These are phyloP conservation scores for Anoura caudifer DNA, from an alignment of 2,113 vertebrate species.

Conservation along the genomic window DNA sequence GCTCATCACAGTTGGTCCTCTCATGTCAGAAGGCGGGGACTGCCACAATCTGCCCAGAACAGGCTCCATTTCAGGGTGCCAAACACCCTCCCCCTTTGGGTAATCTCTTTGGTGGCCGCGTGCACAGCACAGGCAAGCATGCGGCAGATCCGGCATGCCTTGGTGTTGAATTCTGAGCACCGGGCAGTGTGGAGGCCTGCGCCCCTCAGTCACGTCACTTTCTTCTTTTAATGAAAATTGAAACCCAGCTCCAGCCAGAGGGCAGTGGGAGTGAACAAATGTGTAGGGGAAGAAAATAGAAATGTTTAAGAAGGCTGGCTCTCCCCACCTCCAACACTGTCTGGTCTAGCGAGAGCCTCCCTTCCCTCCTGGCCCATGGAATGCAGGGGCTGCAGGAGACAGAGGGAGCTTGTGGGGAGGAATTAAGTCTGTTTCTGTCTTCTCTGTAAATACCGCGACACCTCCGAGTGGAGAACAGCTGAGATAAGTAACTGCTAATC, in stretches of 20 bases:
- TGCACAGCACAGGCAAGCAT: not conserved
- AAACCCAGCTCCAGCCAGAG: constrained; percentile 59
- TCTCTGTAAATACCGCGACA: constrained; percentile 81
- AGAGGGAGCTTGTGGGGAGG: constrained; percentile 60
- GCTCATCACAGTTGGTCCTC: not conserved
- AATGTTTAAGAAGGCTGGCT: not conserved
- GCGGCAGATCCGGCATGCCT: not conserved
- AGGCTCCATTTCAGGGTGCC: not conserved
- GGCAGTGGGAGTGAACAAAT: constrained; percentile 36
- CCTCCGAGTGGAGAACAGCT: constrained; percentile 79
- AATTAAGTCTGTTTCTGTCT: constrained; percentile 76
- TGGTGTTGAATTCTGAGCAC: not conserved
- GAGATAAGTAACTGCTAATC: constrained; percentile 82
- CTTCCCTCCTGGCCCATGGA: not conserved
- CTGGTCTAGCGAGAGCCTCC: not conserved
- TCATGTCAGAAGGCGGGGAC: constrained; percentile 1
- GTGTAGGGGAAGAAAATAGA: constrained; percentile 41
- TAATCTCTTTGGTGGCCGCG: not conserved
- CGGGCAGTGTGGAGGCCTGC: constrained; percentile 15
- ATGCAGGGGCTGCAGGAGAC: constrained; percentile 12
- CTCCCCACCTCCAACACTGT: not conserved
- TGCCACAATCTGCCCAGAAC: not conserved
- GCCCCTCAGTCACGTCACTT: constrained; percentile 11
- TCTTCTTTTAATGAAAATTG: constrained; percentile 68
- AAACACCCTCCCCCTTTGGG: not conserved